Evolutionary conservation across 2,113 vertebrate genomes (phyloP), one percentile per base, ranked within the genome.

Genomic region (Leuciscus idus): DNA sequence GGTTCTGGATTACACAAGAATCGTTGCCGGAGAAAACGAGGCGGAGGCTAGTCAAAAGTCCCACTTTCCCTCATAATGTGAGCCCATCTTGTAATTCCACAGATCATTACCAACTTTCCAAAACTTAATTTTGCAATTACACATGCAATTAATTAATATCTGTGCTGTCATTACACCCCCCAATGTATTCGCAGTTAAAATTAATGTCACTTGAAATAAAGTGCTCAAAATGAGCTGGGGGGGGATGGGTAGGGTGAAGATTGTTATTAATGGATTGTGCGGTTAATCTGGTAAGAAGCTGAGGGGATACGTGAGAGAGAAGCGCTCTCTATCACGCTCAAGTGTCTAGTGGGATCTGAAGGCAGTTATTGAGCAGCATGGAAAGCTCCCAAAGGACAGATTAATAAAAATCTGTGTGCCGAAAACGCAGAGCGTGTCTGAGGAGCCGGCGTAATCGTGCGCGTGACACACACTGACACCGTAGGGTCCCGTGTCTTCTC

Each of bases 121-220:
- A 95, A 96, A 96, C 95, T 95, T 95, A 95, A 95, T 95, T 96
- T 96, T 92, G 94, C 94, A 95, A 96, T 96, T 95, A 96, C 94
- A 94, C 92, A 94, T 94, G 95, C 95, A 95, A 95, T 96, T 95
- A 96, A 95, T 96, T 96, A 95, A 95, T 95, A 94, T 94, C 93
- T 95, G 93, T 95, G 93, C 94, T 94, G 94, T 96, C 95, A 95
- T 96, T 95, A 94, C 93, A 93, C 89, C 89, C 93, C 92, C 93
- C 91, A 90, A 94, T 94, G 94, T 94, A 94, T 94, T 95, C 93
- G 89, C 89, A 90, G 93, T 90, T 87, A 88, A 91, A 88, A 88
- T 93, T 92, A 94, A 94, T 90, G 91, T 92, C 89, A 89, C 90
- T 90, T 92, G 92, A 89, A 95, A 95, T 95, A 95, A 94, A 94